Evolutionary conservation across 2,797 vertebrate species (phyloP), one percentile per base, ranked within the genome.

Genomic region (Nannoperca australis): DNA sequence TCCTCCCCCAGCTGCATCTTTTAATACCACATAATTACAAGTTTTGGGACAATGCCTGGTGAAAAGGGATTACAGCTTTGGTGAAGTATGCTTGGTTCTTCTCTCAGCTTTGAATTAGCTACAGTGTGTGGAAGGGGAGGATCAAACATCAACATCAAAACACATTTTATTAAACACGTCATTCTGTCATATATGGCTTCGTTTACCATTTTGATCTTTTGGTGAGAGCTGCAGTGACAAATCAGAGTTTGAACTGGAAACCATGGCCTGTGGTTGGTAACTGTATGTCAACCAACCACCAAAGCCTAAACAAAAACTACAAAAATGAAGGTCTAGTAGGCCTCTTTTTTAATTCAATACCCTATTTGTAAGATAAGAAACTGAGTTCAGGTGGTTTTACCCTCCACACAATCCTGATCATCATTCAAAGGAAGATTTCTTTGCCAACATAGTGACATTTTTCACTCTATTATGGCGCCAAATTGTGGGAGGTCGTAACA

Each of bases 1-100:
- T 95, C 95, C 95, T 94, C 76, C 94, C 95, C 95, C 95, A 94
- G 95, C 95, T 96, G 95, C 95, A 96, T 96, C 95, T 97, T 96
- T 96, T 96, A 96, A 96, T 96, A 94, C 94, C 94, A 96, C 94
- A 95, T 96, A 96, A 96, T 97, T 95, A 97, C 95, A 96, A 95
- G 95, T 95, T 92, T 92, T 91, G 90, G 91, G 91, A 93, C 91
- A 90, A 93, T 88, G 90, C 88, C 59, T 69, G 67, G 24, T 78
- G 79, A 74, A 74, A 78, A 56, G 58, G 87, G 84, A 89, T 91
- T 87, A 91, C 78, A 82, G 84, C 81, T 75, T 12, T 63, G 62
- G 32, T 76, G 54, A 84, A 85, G 90, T 74, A 79, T 77, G 76
- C 61, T 61, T 61, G 77, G 45, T 66, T 69, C 75, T 69, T 62